Conservation (phyloP, 1,140 invertebrate species). For the Lordiphosa collinella region DNA sequence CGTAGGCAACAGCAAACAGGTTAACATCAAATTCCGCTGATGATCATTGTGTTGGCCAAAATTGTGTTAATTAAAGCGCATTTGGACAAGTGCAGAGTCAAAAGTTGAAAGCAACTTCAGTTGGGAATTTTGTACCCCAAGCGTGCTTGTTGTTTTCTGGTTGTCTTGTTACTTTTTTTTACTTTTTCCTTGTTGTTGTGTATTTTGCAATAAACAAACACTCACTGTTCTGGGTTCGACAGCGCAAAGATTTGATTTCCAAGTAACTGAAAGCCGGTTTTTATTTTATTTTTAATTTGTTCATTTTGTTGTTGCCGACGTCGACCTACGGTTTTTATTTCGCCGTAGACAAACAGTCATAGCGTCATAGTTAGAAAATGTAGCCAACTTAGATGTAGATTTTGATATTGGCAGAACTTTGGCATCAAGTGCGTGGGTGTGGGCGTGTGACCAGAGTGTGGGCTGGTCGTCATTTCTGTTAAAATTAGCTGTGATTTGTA, state of each 20-base stretch:
- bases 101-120: too few relatives aligned
- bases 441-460: too few relatives aligned
- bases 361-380: slow-evolving; percentile 37
- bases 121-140: too few relatives aligned
- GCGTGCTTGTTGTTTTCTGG: too few relatives aligned
- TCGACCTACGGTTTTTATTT: slow-evolving; percentile 30
- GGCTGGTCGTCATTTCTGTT: too few relatives aligned
- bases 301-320: slow-evolving; percentile 7
- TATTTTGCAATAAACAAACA: slow-evolving; percentile 46
- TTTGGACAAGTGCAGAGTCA: too few relatives aligned
- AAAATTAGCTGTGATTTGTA: neutral
- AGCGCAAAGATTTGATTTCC: slow-evolving; percentile 27
- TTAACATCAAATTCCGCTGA: too few relatives aligned
- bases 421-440: too few relatives aligned
- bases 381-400: neutral
- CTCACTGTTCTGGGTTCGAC: slow-evolving; percentile 24
- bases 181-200: slow-evolving; percentile 1
- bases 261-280: slow-evolving; percentile 44
- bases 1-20: slow-evolving; percentile 18
- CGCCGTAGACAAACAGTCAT: slow-evolving; percentile 34
- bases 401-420: too few relatives aligned
- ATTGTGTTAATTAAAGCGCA: too few relatives aligned
- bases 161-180: too few relatives aligned
- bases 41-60: too few relatives aligned
- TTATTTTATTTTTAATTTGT: neutral